Evolutionary conservation across 2,113 vertebrate genomes (phyloP).

Genomic region (Pelodiscus sinensis): DNA sequence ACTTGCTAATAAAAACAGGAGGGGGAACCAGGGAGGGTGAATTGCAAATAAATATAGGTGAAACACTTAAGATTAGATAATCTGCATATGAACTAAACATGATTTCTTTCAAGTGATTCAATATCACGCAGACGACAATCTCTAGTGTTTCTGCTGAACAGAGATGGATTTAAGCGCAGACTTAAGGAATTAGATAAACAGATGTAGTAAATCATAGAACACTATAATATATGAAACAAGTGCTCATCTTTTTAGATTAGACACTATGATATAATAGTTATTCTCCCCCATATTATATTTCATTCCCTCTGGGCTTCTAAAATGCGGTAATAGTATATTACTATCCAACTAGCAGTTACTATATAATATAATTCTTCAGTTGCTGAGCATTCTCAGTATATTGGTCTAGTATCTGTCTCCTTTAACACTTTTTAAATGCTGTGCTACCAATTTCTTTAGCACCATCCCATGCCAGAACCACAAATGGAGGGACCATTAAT

Average conservation of each 20-base stretch:
- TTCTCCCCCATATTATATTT: slow-evolving; percentile 10
- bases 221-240: neutral
- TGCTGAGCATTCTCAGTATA: slow-evolving; percentile 44
- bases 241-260: slow-evolving; percentile 14
- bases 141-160: too few species aligned
- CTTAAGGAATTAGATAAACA: neutral
- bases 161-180: neutral
- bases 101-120: neutral
- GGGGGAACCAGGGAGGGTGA: neutral
- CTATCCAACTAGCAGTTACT: neutral
- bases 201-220: neutral
- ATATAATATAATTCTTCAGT: neutral
- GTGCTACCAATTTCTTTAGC: slow-evolving; percentile 32
- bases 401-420: slow-evolving; percentile 33
- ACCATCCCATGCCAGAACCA: slow-evolving; percentile 2
- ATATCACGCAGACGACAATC: neutral
- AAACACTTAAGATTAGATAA: neutral
- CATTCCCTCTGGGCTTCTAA: slow-evolving; percentile 27
- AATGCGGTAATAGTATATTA: slow-evolving; percentile 29
- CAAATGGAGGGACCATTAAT: slow-evolving; percentile 59
- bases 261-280: slow-evolving; percentile 22
- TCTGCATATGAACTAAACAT: neutral
- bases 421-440: slow-evolving; percentile 53
- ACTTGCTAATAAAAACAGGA: neutral
- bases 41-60: neutral